Evolutionary conservation across 2,888 invertebrate species (phyloP), one percentile per base, ranked within the genome.

Genomic region (Parochlus steinenii): DNA sequence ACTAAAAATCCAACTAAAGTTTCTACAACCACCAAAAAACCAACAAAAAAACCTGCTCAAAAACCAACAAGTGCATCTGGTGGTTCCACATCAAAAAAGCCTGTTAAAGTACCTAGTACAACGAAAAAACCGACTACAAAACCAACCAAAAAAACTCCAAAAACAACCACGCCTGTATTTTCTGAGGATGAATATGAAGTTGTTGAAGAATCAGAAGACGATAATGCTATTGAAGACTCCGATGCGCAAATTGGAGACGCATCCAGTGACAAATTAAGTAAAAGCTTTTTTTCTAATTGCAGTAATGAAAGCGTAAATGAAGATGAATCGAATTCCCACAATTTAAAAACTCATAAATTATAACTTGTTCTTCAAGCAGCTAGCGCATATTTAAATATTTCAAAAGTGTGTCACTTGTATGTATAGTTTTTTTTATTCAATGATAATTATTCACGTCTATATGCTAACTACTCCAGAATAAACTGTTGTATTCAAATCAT

Each of bases 261-360:
- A 27, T 27, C 7, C 20, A 30, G 10, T n/a, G 24, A 22, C 19
- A 27, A 25, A 15, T 18, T n/a, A 28, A 28, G 7, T 3, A 32
- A 22, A 4, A 28, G 27, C 6, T 24, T 6, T 28, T n/a, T 20
- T 3, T 11, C 17, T 31, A 2, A 31, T 24, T 6, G 8, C 11
- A 28, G 12, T 15, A 6, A 8, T n/a, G 8, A 6, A 6, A 15
- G 28, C 6, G 24, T 37, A 11, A 31, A 27, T 33, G 33, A 32
- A 24, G 4, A 17, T 20, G 31, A 35, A 31, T 14, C 24, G 3
- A 35, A 22, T 19, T 6, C 17, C 26, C 10, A 27, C 33, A 27
- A 39, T 32, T 31, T 54, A 39, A 53, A 55, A 47, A 49, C 57
- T 43, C 56, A 58, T 59, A 52, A 58, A 57, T 54, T 17, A n/a